Percentiles rank a stretch among this genome's conserved stretches.
phyloP scores from a whole-genome alignment of 2,888 invertebrate species.

The Allophyes oxyacanthae region DNA sequence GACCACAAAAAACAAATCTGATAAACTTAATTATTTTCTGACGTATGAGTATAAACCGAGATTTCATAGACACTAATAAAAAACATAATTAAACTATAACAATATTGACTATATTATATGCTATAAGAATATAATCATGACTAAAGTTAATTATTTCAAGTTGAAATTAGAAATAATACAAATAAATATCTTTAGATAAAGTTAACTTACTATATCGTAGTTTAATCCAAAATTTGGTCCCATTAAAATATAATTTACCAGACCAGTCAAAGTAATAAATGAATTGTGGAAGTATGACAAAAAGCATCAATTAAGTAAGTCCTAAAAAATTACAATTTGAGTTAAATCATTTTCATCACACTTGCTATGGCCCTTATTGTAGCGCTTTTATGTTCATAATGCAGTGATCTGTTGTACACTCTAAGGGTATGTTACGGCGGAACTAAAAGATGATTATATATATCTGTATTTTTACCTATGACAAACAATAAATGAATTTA shows the following conservation, averaged over 20 bases:
- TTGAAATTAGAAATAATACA: constrained; percentile 17
- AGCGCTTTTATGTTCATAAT: too few relatives aligned
- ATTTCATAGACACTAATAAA: constrained; percentile 30
- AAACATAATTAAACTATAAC: constrained; percentile 40
- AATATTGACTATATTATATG: constrained; percentile 24
- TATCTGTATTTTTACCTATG: too few relatives aligned
- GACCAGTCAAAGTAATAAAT: constrained; percentile 1
- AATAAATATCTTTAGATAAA: constrained; percentile 21
- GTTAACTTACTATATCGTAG: constrained; percentile 5
- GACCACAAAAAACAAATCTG: constrained; percentile 13
- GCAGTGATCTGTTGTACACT: too few relatives aligned
- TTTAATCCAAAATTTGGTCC: constrained; percentile 29
- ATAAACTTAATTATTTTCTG: constrained; percentile 29
- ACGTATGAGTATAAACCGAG: constrained; percentile 12
- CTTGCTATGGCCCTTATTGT: too few relatives aligned
- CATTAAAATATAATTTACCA: constrained; percentile 24
- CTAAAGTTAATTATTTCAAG: constrained; percentile 10
- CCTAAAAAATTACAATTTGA: neutral
- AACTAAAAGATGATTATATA: too few relatives aligned
- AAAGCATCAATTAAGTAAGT: neutral
- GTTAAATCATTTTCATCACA: neutral
- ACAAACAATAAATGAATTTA: too few relatives aligned
- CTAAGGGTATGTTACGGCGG: too few relatives aligned
- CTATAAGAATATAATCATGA: constrained; percentile 13
- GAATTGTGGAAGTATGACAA: neutral